phyloP scores from a whole-genome alignment of 2,888 invertebrate genomes.

The Eutolmus rufibarbis region DNA sequence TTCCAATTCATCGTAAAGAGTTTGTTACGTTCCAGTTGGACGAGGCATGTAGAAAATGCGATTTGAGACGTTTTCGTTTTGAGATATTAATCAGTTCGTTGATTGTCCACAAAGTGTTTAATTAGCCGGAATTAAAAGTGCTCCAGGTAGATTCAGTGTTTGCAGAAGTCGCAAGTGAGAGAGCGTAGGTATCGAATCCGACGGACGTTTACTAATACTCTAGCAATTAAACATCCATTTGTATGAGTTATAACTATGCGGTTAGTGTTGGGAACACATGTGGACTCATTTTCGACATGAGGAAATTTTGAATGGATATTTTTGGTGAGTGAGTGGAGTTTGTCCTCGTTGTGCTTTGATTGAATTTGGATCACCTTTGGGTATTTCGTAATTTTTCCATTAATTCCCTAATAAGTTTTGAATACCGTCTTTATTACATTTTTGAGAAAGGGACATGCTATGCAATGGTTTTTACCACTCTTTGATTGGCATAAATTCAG shows the following conservation, averaged over 20 bases:
- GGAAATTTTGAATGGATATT: not conserved
- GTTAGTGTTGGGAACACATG: not conserved
- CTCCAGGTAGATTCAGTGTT: not conserved
- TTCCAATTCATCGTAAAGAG: not conserved
- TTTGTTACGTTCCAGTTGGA: not conserved
- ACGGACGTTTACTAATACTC: not conserved
- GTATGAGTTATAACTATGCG: not conserved
- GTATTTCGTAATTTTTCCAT: not conserved
- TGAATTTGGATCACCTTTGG: not conserved
- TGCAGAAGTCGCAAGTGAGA: not conserved
- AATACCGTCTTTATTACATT: not conserved
- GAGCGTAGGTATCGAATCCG: not conserved
- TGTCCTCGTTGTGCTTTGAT: not conserved
- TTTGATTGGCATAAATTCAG: too few species aligned
- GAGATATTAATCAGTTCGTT: not conserved
- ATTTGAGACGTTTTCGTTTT: not conserved
- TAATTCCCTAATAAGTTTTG: not conserved
- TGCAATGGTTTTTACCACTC: too few species aligned
- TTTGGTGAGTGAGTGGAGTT: not conserved
- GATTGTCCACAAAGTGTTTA: not conserved
- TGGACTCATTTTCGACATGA: not conserved
- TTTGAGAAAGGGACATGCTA: not conserved
- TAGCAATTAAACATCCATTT: not conserved
- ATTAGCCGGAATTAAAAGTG: not conserved
- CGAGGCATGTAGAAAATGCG: not conserved